Conservation (phyloP, 2,113 vertebrate genomes). For the Asarcornis scutulata region DNA sequence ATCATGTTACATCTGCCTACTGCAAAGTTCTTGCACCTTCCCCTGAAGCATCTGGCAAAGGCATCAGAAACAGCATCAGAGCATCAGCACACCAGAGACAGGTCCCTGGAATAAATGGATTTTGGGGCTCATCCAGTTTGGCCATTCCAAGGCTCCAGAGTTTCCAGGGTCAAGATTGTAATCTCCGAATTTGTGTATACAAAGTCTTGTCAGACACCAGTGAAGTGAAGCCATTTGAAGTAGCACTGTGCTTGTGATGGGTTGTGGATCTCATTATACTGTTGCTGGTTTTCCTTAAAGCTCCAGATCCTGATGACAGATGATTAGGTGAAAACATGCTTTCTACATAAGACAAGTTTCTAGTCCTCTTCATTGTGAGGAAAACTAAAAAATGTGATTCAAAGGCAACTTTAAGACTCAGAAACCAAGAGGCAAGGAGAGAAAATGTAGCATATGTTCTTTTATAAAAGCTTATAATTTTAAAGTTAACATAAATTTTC, state of each 20-base stretch:
- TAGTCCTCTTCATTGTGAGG: not conserved
- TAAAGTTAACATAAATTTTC: not conserved
- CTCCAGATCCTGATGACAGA: slow-evolving; percentile 7
- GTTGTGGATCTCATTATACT: not conserved
- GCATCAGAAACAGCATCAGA: slow-evolving; percentile 17
- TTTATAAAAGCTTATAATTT: not conserved
- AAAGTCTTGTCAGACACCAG: not conserved
- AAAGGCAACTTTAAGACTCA: not conserved
- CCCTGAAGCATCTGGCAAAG: slow-evolving; percentile 41
- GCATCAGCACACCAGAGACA: not conserved
- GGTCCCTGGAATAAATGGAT: not conserved
- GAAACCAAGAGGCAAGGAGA: not conserved
- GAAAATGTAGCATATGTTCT: not conserved
- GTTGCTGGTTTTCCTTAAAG: slow-evolving; percentile 6
- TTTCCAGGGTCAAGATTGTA: not conserved
- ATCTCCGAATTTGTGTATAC: not conserved
- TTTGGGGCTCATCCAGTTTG: not conserved
- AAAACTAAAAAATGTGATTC: not conserved
- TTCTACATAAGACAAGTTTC: not conserved
- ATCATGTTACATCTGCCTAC: not conserved
- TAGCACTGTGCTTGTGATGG: not conserved
- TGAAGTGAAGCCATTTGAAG: slow-evolving; percentile 12
- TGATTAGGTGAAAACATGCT: not conserved
- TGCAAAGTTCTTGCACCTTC: slow-evolving; percentile 19
- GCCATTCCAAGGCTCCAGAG: not conserved